These are phyloP conservation scores for Spermophilus dauricus DNA, from an alignment of 2,113 vertebrate genomes.

Conservation along the genomic window DNA sequence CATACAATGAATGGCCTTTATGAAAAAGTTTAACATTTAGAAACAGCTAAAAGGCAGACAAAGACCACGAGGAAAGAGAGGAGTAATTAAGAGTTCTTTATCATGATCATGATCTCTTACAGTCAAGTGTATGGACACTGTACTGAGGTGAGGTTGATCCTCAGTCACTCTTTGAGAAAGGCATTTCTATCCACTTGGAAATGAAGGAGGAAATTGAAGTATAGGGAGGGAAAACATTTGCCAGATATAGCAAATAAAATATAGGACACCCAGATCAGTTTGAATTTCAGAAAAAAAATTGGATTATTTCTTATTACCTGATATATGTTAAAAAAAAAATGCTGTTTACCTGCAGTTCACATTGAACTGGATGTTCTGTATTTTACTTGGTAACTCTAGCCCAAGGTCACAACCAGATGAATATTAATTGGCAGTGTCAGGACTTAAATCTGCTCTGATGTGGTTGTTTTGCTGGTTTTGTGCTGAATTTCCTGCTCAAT, in stretches of 20 bases:
- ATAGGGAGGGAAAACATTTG: accelerated
- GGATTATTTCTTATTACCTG: neutral
- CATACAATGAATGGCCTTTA: no score
- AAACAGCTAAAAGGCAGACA: no score
- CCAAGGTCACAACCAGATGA: neutral
- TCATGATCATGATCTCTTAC: no score
- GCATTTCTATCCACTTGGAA: no score
- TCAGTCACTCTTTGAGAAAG: accelerated
- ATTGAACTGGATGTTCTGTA: neutral
- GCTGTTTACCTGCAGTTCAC: neutral
- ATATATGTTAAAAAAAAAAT: neutral
- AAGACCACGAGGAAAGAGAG: no score
- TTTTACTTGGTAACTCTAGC: neutral
- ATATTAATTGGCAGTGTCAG: neutral
- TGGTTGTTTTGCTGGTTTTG: neutral
- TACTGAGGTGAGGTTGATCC: no score
- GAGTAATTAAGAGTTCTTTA: no score
- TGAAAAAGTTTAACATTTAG: no score
- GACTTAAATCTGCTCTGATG: neutral
- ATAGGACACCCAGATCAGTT: neutral
- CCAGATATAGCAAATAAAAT: neutral
- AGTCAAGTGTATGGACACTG: no score
- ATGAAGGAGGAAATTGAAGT: neutral
- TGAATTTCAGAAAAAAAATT: neutral
- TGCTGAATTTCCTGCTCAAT: neutral